Base-by-base conservation (phyloP, 2,888 invertebrate genomes). In the Catocala nupta region DNA sequence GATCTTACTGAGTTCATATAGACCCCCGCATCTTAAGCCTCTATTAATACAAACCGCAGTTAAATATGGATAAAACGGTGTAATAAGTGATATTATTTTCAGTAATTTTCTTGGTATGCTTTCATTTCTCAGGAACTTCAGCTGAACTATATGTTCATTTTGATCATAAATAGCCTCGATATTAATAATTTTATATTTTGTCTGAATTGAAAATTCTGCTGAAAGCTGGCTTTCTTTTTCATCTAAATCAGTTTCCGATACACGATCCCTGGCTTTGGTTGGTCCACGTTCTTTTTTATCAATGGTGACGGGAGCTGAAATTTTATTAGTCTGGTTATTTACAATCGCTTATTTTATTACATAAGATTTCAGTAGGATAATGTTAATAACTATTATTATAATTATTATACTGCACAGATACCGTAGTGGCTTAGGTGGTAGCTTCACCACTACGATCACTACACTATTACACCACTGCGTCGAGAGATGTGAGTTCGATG, bases 1-100 rank as follows among this genome's bases (percentile, higher is more conserved):
- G 2, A 51, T 12, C 3, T 51, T 45, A 5, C 10, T 5, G 1
- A 63, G 39, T 16, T 55, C 55, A 0, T 39, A 43, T 2, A 59
- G 9, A 4, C 8, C 33, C 7, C 42, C 33, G 5, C 50, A 11
- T 8, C 42, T 16, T 8, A 63, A 34, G 0, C 63, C 63, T 13
- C 51, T 45, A 6, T 59, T 11, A 10, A 63, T 36, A 5, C 43
- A 44, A 11, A 63, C 51, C 5, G 58, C 45, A 0, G 39, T 55
- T 5, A 59, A 16, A 43, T 47, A 11, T 50, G 8, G 25, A 34
- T 63, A 58, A 48, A 36, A 63, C 13, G 54, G 49, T 5, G 59
- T 8, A 8, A 45, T 33, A 8, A 59, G 12, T 11, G 34, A 8
- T 5, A 63, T n/a, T n/a, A 63, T 4, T 47, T 51, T 50, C 0